Conservation (phyloP, 1,140 invertebrate genomes). For the Macrosteles quadrilineatus region DNA sequence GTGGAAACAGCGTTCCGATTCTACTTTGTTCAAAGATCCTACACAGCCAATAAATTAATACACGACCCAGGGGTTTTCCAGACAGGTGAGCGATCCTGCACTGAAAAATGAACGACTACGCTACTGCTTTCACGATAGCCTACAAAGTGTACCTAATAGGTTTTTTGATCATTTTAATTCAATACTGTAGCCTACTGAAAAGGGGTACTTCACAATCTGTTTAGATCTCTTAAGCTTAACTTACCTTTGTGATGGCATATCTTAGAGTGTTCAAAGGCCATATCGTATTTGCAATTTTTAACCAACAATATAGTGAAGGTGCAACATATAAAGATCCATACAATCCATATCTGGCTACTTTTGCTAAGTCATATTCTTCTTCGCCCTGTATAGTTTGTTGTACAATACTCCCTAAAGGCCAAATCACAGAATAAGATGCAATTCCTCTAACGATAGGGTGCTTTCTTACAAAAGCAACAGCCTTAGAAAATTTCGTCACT, state of each 20-base stretch:
- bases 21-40: no score
- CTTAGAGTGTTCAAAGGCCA: constrained; percentile 65
- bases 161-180: no score
- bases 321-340: constrained; percentile 71
- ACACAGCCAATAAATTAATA: no score
- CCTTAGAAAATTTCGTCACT: constrained; percentile 46
- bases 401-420: constrained; percentile 65
- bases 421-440: constrained; percentile 69
- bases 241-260: constrained; percentile 68
- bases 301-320: constrained; percentile 69
- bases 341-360: constrained; percentile 63
- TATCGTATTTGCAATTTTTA: constrained; percentile 60
- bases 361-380: constrained; percentile 56
- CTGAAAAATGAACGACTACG: no score
- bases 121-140: no score
- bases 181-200: no score
- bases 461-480: constrained; percentile 50
- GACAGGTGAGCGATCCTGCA: no score
- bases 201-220: no score
- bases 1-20: no score
- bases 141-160: no score
- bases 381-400: constrained; percentile 61
- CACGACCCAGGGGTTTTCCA: no score
- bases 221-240: no score
- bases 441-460: constrained; percentile 66